These are phyloP conservation scores for Trissoscelio sp. DNA, from an alignment of 2,888 invertebrate genomes.

Conservation along the genomic window DNA sequence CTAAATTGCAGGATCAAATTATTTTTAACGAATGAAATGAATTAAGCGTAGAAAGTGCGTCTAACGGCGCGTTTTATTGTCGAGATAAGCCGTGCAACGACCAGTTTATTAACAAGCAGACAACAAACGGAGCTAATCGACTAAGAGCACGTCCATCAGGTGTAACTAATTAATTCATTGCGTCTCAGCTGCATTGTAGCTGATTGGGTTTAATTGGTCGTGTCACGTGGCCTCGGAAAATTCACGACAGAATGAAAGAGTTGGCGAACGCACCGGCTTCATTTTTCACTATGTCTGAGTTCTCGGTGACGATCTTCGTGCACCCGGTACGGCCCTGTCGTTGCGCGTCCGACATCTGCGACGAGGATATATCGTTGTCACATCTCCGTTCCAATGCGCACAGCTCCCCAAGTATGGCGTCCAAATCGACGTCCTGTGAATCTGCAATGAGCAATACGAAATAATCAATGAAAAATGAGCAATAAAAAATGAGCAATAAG, in stretches of 20 bases:
- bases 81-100: neutral
- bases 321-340: conserved; percentile 79
- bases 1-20: too few relatives aligned
- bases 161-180: conserved; percentile 32
- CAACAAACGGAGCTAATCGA: conserved; percentile 13
- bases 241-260: too few relatives aligned
- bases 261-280: conserved; percentile 64
- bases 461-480: neutral
- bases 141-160: neutral
- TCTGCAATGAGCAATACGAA: conserved; percentile 84
- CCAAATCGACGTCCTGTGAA: conserved; percentile 97
- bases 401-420: conserved; percentile 97
- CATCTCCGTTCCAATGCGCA: conserved; percentile 93
- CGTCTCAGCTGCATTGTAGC: neutral
- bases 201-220: conserved; percentile 19
- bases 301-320: conserved; percentile 76
- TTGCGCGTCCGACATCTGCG: conserved; percentile 80
- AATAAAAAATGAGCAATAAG: too few relatives aligned
- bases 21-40: too few relatives aligned
- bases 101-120: neutral
- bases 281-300: conserved; percentile 76
- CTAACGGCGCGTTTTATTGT: conserved; percentile 9
- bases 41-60: conserved; percentile 2
- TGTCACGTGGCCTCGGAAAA: too few relatives aligned
- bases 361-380: conserved; percentile 83